Percentiles rank a stretch among this genome's conserved stretches.
Evolutionary conservation across 2,888 invertebrate species (phyloP).

Genomic region (Drosophila percnosoma): DNA sequence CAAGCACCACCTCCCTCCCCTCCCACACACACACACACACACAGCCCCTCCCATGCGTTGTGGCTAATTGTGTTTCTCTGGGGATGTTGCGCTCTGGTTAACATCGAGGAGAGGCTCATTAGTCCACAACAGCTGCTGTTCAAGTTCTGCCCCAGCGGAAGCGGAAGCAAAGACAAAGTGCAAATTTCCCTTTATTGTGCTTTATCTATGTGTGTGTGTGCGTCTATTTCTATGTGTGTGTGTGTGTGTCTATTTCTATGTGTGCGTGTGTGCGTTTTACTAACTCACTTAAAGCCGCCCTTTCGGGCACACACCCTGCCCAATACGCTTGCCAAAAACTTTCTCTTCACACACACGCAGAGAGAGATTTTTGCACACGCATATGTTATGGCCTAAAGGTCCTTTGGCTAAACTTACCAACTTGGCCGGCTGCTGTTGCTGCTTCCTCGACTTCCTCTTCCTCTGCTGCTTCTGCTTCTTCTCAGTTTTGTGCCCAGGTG

Average conservation of each 20-base stretch:
- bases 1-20: background rate
- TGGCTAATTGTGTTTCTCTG: slow-evolving; percentile 47
- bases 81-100: slow-evolving; percentile 42
- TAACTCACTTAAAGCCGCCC: slow-evolving; percentile 55
- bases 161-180: slow-evolving; percentile 74
- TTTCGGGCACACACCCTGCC: slow-evolving; percentile 38
- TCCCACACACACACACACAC: background rate
- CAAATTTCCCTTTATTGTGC: slow-evolving; percentile 65
- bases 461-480: background rate
- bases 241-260: background rate
- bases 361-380: slow-evolving; percentile 1
- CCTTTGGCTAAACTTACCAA: slow-evolving; percentile 27
- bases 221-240: slow-evolving; percentile 5
- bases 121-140: slow-evolving; percentile 43
- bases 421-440: slow-evolving; percentile 25
- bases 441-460: background rate
- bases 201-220: background rate
- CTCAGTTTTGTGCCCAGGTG: slow-evolving; percentile 31
- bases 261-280: slow-evolving; percentile 14
- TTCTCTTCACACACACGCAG: slow-evolving; percentile 18
- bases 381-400: slow-evolving; percentile 24
- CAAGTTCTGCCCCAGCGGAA: slow-evolving; percentile 38
- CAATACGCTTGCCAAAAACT: slow-evolving; percentile 43
- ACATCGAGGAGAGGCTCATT: slow-evolving; percentile 50
- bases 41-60: background rate